Evolutionary conservation across 2,113 vertebrate genomes (phyloP).

Genomic region (Phrynosoma platyrhinos): DNA sequence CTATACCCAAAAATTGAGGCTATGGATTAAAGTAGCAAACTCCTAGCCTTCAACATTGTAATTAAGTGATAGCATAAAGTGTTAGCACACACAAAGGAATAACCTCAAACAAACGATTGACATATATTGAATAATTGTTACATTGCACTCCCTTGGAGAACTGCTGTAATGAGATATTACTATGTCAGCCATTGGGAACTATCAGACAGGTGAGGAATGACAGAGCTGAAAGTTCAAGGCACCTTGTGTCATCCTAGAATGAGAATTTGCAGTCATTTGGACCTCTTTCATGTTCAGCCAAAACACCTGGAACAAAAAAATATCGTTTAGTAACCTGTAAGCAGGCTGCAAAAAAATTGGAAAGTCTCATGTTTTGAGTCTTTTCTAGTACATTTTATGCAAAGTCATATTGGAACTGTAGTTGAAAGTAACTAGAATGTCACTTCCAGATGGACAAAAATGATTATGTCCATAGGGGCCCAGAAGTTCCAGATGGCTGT

Average conservation of each 20-base stretch:
- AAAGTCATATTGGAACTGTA: too few relatives aligned
- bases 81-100: slow-evolving; percentile 45
- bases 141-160: slow-evolving; percentile 37
- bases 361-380: neutral
- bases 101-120: slow-evolving; percentile 39
- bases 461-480: too few relatives aligned
- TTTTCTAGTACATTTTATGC: too few relatives aligned
- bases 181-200: slow-evolving; percentile 46
- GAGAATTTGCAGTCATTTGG: neutral
- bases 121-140: slow-evolving; percentile 49
- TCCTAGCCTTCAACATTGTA: slow-evolving; percentile 47
- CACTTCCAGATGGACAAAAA: too few relatives aligned
- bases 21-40: slow-evolving; percentile 55
- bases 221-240: slow-evolving; percentile 41
- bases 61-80: slow-evolving; percentile 53
- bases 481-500: neutral
- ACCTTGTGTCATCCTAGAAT: slow-evolving; percentile 13
- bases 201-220: slow-evolving; percentile 31
- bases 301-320: slow-evolving; percentile 11
- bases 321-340: neutral
- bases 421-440: too few relatives aligned
- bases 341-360: slow-evolving; percentile 19
- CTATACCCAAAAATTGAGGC: slow-evolving; percentile 15
- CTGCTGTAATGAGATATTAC: slow-evolving; percentile 57
- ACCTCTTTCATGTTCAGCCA: slow-evolving; percentile 14